phyloP scores from a whole-genome alignment of 2,113 vertebrate species.

The Ptychochromis oligacanthus region DNA sequence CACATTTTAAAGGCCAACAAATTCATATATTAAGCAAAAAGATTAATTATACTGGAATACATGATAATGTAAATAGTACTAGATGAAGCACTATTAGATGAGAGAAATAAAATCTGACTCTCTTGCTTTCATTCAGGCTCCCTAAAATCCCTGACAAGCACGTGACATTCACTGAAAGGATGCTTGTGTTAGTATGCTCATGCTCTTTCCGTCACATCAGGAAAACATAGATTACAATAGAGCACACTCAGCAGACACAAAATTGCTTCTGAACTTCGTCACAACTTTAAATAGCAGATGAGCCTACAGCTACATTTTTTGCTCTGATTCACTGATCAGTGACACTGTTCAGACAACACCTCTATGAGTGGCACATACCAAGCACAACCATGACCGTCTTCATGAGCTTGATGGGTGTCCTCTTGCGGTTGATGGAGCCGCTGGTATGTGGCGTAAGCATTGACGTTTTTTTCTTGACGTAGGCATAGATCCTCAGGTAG shows the following conservation, averaged over 20 bases:
- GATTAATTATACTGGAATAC: too few relatives aligned
- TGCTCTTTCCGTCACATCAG: conserved; percentile 6
- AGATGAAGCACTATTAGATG: too few relatives aligned
- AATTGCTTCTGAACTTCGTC: conserved; percentile 14
- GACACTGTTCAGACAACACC: neutral
- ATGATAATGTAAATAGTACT: too few relatives aligned
- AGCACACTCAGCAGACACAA: conserved; percentile 15
- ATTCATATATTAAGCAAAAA: too few relatives aligned
- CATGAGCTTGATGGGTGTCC: conserved; percentile 95
- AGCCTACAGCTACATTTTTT: neutral
- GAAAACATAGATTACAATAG: neutral
- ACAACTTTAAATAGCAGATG: neutral
- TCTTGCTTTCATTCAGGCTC: neutral
- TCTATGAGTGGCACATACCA: conserved; percentile 81
- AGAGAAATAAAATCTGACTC: neutral
- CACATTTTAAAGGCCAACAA: too few relatives aligned
- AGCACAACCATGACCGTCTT: conserved; percentile 97
- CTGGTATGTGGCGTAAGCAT: conserved; percentile 86
- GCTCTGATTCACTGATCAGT: neutral
- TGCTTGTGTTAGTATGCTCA: neutral
- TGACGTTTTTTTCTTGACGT: conserved; percentile 91
- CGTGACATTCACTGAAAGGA: neutral
- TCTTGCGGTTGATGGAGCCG: conserved; percentile 89
- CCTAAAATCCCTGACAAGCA: neutral
- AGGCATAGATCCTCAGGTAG: conserved; percentile 93